phyloP scores from a whole-genome alignment of 1,140 invertebrate species.

The Drosophila takahashii region DNA sequence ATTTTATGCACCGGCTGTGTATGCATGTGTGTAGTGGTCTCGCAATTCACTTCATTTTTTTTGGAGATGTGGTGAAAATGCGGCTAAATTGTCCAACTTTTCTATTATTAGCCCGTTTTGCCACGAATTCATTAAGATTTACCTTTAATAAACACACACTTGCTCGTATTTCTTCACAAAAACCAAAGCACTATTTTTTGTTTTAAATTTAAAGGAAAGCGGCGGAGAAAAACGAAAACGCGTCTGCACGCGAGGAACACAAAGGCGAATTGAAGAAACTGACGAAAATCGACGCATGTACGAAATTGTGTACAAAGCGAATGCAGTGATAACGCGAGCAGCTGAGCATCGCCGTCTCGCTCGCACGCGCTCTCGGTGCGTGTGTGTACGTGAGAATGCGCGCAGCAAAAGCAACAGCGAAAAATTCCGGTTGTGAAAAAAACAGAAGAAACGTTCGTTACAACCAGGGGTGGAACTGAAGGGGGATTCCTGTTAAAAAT shows the following conservation, averaged over 20 bases:
- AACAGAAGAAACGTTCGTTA: slow-evolving; percentile 8
- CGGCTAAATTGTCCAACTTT: slow-evolving; percentile 5
- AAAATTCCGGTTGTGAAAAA: slow-evolving; percentile 78
- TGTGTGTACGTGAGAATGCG: slow-evolving; percentile 74
- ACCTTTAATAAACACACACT: slow-evolving; percentile 25
- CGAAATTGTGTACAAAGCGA: slow-evolving; percentile 70
- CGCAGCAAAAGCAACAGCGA: slow-evolving; percentile 68
- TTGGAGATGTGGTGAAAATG: slow-evolving; percentile 26
- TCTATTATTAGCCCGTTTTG: slow-evolving; percentile 20
- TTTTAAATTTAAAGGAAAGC: slow-evolving; percentile 18
- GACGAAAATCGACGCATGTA: slow-evolving; percentile 54
- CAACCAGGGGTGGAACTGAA: slow-evolving; percentile 4
- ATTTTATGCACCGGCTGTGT: slow-evolving; percentile 34
- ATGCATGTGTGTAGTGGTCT: slow-evolving; percentile 2
- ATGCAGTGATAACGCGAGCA: slow-evolving; percentile 76
- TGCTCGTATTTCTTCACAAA: not conserved
- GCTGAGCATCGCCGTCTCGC: slow-evolving; percentile 50
- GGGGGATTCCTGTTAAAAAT: not conserved
- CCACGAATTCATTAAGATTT: slow-evolving; percentile 21
- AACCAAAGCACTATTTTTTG: slow-evolving; percentile 8
- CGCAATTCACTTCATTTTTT: slow-evolving; percentile 13
- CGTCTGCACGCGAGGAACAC: slow-evolving; percentile 76
- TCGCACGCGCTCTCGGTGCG: slow-evolving; percentile 12
- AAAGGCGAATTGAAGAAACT: slow-evolving; percentile 68
- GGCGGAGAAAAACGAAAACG: slow-evolving; percentile 66